Evolutionary conservation across 1,140 invertebrate species (phyloP), one percentile per base, ranked within the genome.

Genomic region (Melipona quadrifasciata): DNA sequence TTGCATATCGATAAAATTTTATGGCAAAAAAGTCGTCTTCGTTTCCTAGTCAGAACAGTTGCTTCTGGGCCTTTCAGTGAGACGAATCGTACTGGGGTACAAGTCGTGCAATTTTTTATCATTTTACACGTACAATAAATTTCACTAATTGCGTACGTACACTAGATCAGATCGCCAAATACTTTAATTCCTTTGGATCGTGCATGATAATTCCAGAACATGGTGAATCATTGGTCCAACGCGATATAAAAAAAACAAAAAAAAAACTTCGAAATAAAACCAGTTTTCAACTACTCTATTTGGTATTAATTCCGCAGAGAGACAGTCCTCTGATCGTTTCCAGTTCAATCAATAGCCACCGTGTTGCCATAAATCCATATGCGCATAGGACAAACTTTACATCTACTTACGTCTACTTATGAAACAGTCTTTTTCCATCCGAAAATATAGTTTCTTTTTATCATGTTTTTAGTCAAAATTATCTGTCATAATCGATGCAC

Each of bases 301-400:
- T 47, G 17, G n/a, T 72, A 53, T 72, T 47, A 53, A 16, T 12
- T 27, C 14, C n/a, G n/a, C 16, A 51, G 8, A 71, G 39, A 51
- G 39, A 71, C 39, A 72, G n/a, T 72, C n/a, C n/a, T 72, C n/a
- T 6, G 70, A 72, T 72, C 70, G 70, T 51, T 72, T 27, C 39
- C 47, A 72, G 47, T 27, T 47, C 24, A 51, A 72, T 72, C 47
- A 72, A 53, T 72, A 72, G 47, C 24, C 5, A 24, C 39, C 70
- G 51, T 71, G 24, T 71, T 71, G 21, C 70, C 47, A 51, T 72
- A 72, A 72, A 51, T 72, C 39, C 70, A 12, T 51, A 6, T 6
- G 39, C 39, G 24, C 24, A 17, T 6, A 14, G 27, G 19, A 11
- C 27, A 3, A 67, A 67, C 17, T 31, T 16, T 61, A 61, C 58